Evolutionary conservation across 2,888 invertebrate species (phyloP).

Genomic region (Odontomyia ornata): DNA sequence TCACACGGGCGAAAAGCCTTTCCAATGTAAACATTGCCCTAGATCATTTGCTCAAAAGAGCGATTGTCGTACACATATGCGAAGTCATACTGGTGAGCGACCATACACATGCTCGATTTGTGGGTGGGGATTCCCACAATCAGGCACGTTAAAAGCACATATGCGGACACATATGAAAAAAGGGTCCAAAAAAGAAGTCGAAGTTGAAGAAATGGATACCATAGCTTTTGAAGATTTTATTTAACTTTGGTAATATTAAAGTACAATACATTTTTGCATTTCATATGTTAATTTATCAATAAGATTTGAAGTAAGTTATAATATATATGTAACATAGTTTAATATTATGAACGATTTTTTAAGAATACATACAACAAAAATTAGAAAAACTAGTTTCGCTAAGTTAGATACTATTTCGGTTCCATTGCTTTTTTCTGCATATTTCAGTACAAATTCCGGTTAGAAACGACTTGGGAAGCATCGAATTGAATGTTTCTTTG

Average conservation of each 20-base stretch:
- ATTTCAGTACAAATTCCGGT: too few relatives aligned
- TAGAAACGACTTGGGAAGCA: too few relatives aligned
- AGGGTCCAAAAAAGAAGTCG: background rate
- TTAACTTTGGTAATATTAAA: background rate
- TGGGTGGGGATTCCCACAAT: conserved; percentile 67
- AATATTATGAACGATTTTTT: too few relatives aligned
- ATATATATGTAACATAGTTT: too few relatives aligned
- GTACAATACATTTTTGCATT: background rate
- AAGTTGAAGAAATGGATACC: background rate
- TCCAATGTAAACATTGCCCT: conserved; percentile 66
- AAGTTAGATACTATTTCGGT: too few relatives aligned
- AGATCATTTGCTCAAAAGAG: conserved; percentile 58
- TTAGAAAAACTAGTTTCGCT: too few relatives aligned
- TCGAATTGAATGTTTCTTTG: too few relatives aligned
- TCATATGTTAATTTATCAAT: background rate
- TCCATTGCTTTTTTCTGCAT: too few relatives aligned
- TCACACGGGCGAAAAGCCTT: conserved; percentile 67
- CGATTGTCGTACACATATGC: conserved; percentile 52
- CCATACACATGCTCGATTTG: conserved; percentile 61
- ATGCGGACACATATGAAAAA: conserved; percentile 62
- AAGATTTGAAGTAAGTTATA: too few relatives aligned
- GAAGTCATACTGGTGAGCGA: conserved; percentile 52
- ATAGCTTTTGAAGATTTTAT: conserved; percentile 9
- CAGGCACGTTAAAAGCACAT: conserved; percentile 66
- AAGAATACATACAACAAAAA: too few relatives aligned